A percentile compares a stretch with the other conserved stretches of the same genome.
Conservation (phyloP, 2,888 invertebrate species). For the Corbicula japonica region DNA sequence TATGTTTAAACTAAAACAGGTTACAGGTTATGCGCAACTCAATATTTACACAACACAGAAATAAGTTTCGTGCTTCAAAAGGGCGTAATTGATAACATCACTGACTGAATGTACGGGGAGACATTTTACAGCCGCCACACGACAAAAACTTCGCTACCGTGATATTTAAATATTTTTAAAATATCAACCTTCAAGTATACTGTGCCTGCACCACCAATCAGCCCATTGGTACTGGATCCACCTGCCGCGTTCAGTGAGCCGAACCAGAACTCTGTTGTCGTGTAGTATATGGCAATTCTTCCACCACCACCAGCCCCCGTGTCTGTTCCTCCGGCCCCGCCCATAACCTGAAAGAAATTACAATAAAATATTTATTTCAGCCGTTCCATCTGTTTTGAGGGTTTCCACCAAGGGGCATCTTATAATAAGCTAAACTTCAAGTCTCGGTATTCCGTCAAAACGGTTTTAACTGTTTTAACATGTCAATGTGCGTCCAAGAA, state of each 20-base stretch:
- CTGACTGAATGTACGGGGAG: no score
- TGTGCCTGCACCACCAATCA: slow-evolving; percentile 77
- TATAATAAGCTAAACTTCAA: no score
- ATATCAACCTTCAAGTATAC: slow-evolving; percentile 70
- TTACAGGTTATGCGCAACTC: no score
- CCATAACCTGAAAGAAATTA: no score
- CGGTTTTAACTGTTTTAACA: no score
- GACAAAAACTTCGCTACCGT: not conserved
- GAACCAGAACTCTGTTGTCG: slow-evolving; percentile 71
- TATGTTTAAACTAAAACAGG: no score
- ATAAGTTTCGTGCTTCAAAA: not conserved
- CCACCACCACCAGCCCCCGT: slow-evolving; percentile 77
- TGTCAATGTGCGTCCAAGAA: no score
- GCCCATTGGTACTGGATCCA: slow-evolving; percentile 55
- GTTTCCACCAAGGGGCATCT: no score
- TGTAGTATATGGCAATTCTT: slow-evolving; percentile 71
- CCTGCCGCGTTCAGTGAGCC: slow-evolving; percentile 71
- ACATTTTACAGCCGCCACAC: no score
- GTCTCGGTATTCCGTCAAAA: no score
- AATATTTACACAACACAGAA: not conserved
- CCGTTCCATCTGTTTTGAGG: no score
- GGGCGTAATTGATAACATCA: not conserved
- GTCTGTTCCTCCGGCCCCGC: slow-evolving; percentile 64
- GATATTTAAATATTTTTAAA: not conserved
- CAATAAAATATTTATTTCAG: no score